Evolutionary conservation across 2,797 vertebrate species (phyloP).

Genomic region (Hoplostethus atlanticus): DNA sequence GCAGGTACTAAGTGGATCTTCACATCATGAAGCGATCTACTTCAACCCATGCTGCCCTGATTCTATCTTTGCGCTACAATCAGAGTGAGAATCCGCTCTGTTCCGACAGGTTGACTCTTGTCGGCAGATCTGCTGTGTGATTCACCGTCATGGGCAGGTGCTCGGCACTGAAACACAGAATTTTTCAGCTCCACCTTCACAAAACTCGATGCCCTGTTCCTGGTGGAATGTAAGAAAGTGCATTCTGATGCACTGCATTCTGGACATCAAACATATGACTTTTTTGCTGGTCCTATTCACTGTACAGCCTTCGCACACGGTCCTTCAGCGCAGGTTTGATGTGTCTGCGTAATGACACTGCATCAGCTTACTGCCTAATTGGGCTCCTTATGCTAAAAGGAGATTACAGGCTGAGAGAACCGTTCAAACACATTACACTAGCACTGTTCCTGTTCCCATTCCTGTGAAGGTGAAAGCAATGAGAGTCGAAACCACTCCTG

Average conservation of each 20-base stretch:
- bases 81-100: background rate
- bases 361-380: slow-evolving; percentile 70
- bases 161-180: slow-evolving; percentile 19
- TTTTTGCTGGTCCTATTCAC: background rate
- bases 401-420: slow-evolving; percentile 72
- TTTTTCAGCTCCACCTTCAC: slow-evolving; percentile 23
- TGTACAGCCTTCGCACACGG: slow-evolving; percentile 29
- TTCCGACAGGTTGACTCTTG: slow-evolving; percentile 1
- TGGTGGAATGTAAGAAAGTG: slow-evolving; percentile 48
- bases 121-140: slow-evolving; percentile 22
- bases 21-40: slow-evolving; percentile 31
- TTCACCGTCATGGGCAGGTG: slow-evolving; percentile 40
- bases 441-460: slow-evolving; percentile 43
- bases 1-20: slow-evolving; percentile 9
- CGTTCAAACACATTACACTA: slow-evolving; percentile 70
- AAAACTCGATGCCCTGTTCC: slow-evolving; percentile 19
- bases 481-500: slow-evolving; percentile 46
- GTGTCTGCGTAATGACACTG: slow-evolving; percentile 63
- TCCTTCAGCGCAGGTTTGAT: slow-evolving; percentile 60
- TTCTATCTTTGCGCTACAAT: slow-evolving; percentile 14
- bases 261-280: slow-evolving; percentile 6
- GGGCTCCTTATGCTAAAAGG: slow-evolving; percentile 66
- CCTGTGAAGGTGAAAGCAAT: slow-evolving; percentile 66
- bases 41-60: slow-evolving; percentile 38
- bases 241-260: too few relatives aligned